A percentile compares a stretch with the other conserved stretches of the same genome.
phyloP scores from a whole-genome alignment of 2,113 vertebrate genomes.

The Anarhynchus alexandrinus region DNA sequence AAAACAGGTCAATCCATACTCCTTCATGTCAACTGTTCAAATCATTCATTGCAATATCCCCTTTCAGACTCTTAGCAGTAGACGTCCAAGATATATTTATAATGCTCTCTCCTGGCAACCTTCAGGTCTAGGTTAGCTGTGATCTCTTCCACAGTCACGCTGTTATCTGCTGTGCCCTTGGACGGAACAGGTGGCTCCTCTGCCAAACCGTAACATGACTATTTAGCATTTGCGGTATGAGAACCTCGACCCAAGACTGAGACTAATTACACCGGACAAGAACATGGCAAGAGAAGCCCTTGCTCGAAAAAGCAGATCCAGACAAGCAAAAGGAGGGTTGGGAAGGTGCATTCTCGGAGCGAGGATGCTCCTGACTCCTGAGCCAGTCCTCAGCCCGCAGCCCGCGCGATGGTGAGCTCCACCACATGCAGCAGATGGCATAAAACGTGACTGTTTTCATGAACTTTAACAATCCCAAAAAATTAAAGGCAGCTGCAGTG shows the following conservation, averaged over 20 bases:
- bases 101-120: background rate
- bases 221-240: background rate
- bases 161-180: background rate
- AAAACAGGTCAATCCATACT: background rate
- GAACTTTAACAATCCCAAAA: background rate
- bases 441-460: background rate
- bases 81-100: background rate
- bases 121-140: background rate
- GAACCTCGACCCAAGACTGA: background rate
- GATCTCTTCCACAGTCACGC: background rate
- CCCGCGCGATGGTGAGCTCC: fast-evolving
- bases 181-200: background rate
- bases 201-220: background rate
- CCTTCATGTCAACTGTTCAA: background rate
- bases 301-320: background rate
- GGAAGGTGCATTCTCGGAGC: background rate
- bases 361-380: fast-evolving
- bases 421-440: background rate
- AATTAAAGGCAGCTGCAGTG: conserved; percentile 20
- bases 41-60: background rate
- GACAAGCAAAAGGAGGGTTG: background rate
- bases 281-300: background rate
- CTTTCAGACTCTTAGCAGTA: background rate
- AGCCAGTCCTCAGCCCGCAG: background rate
- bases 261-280: background rate